Evolutionary conservation across 2,113 vertebrate genomes (phyloP), one percentile per base, ranked within the genome.

Genomic region (Pipa parva): DNA sequence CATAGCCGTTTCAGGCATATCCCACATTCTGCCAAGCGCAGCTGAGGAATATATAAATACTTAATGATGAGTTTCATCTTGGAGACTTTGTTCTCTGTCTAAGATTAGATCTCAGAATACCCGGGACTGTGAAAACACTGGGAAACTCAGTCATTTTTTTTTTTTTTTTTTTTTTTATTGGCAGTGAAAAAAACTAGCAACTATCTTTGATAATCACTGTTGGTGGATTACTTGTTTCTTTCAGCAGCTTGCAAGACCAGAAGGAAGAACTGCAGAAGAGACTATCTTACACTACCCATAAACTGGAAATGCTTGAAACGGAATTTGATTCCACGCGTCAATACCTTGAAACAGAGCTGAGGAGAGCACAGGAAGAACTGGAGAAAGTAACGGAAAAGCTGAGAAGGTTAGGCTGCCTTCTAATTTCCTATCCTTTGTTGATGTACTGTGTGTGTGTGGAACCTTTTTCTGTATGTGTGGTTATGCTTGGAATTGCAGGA

Each of bases 331-430:
- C 94, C 73, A 97, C 93, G 3, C 89, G 92, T 63, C 93, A 94
- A 80, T 97, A 92, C 81, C 91, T 99, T 74, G 94, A 99, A 91
- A 92, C 92, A 4, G 97, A 99, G 81, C 76, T 98, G 76, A 87
- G 92, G 36, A 89, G 92, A 10, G 93, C 95, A 54, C 95, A 97
- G 83, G 94, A 97, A 75, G 92, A 98, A 75, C 89, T 99, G 76
- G 93, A 97, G 86, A 96, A 97, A 78, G 93, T 97, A 46, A 95
- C 93, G 0, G 95, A 96, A 80, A 98, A 97, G 72, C 87, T 98
- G 74, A 90, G 88, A 87, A 90, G 93, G 96, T 98, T 75, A 77
- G 57, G 79, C 76, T 24, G 1, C 3, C 1, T 1, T 49, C 25
- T 59, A 3, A 36, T 48, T 6, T 7, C 29, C 29, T 31, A 6